Base-by-base conservation (phyloP, 2,888 invertebrate species). In the Anoplius nigerrimus region DNA sequence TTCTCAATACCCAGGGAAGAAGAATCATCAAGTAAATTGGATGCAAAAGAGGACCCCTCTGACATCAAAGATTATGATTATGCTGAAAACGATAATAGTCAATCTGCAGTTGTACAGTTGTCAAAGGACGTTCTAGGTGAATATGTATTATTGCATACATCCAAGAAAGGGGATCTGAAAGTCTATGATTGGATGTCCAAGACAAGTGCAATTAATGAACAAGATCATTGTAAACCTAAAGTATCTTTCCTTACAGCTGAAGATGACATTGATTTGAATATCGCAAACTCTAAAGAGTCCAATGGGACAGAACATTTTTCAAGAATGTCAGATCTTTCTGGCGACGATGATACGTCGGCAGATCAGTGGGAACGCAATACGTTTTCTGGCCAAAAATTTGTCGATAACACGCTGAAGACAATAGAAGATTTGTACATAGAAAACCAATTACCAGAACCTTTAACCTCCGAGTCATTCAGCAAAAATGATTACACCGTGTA, bases 1-100 rank as follows among this genome's bases (percentile, higher is more conserved):
- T 66, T 72, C 2, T 42, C 55, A 0, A 70, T 74, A 68, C 62
- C 79, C 0, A 68, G 48, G 48, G 58, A 20, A 0, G 69, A 69
- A 16, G 22, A 58, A 43, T 15, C 45, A 20, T 56, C 42, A 5
- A 21, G 0, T n/a, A 43, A 56, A 43, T 11, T 11, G 11, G 34
- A 34, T 1, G 11, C 6, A 11, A 34, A 2, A 1, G 34, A 34
- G 11, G 34, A 6, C 1, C 11, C 34, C 11, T 34, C 34, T 54
- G 22, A 8, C 22, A 53, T n/a, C 22, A 53, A 71, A 46, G 62
- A 66, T 53, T 70, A 64, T 48, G 63, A 68, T 21, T 66, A 63
- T 53, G 66, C 59, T 13, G 21, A 53, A 6, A 57, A 69, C 46
- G 71, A 62, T 16, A 61, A n/a, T n/a, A 62, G 42, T 16, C 46